Conservation (phyloP, 2,888 invertebrate genomes). For the Agrilus cyanescens region DNA sequence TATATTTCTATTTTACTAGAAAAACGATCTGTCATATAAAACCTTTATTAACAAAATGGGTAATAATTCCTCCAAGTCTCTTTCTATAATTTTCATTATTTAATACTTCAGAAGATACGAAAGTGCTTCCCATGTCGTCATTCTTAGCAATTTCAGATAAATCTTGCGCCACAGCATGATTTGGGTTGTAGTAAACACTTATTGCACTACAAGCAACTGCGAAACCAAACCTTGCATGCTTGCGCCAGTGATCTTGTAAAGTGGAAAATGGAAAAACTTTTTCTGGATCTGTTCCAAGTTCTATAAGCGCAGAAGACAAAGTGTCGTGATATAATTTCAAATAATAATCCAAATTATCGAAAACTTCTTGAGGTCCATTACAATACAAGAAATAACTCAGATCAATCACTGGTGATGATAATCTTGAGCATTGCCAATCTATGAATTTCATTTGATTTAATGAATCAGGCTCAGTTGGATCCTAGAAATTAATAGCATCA, state of each 20-base stretch:
- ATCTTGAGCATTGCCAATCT: constrained; percentile 21
- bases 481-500: constrained; percentile 9
- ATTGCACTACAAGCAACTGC: constrained; percentile 12
- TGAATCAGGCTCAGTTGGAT: constrained; percentile 6
- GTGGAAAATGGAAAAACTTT: constrained; percentile 22
- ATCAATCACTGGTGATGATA: constrained; percentile 23
- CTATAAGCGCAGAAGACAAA: constrained; percentile 17
- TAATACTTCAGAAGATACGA: constrained; percentile 4
- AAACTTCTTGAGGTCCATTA: constrained; percentile 22
- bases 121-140: constrained; percentile 6
- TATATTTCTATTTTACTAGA: too few species aligned
- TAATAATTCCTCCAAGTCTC: constrained; percentile 10
- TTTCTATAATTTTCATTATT: constrained; percentile 13
- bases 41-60: constrained; percentile 11
- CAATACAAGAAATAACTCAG: constrained; percentile 28
- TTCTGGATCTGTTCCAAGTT: constrained; percentile 20
- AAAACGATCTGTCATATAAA: constrained; percentile 4
- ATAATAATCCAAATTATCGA: constrained; percentile 23
- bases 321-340: constrained; percentile 25
- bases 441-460: constrained; percentile 17
- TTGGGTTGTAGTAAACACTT: constrained; percentile 12
- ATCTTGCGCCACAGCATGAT: constrained; percentile 14
- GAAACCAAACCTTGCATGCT: constrained; percentile 16
- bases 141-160: constrained; percentile 9
- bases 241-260: constrained; percentile 20